Conservation (phyloP, 2,797 vertebrate species). For the Melanotaenia trifasciata region DNA sequence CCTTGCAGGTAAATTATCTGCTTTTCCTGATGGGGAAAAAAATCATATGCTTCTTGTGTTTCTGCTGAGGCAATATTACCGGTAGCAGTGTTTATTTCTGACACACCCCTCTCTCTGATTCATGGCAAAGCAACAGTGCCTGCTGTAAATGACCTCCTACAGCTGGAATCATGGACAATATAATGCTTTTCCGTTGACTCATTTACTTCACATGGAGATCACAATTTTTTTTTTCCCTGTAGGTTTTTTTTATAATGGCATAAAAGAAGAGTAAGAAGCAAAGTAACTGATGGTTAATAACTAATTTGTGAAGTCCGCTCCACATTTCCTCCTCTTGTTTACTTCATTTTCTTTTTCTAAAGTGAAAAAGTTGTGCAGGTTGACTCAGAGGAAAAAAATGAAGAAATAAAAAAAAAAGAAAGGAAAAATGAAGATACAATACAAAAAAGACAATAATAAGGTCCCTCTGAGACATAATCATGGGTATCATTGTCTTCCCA, state of each 20-base stretch:
- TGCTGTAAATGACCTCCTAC: neutral
- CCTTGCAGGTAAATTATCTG: slow-evolving; percentile 86
- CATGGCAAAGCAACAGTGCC: neutral
- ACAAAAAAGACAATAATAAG: neutral
- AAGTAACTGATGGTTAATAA: neutral
- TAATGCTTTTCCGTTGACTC: no score
- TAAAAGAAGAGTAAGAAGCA: neutral
- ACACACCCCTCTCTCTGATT: neutral
- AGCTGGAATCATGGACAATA: no score
- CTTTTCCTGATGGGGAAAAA: neutral
- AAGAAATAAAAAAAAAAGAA: neutral
- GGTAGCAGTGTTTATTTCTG: neutral
- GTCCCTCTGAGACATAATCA: neutral
- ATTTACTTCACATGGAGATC: no score
- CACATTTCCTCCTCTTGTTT: neutral
- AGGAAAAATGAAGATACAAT: neutral
- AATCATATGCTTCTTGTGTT: neutral
- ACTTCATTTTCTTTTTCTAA: neutral
- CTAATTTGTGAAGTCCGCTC: neutral
- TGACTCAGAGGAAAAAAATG: neutral
- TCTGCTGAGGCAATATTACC: neutral
- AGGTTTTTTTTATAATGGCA: no score
- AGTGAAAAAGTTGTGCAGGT: neutral
- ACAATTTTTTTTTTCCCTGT: no score
- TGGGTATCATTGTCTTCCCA: neutral